phyloP scores from a whole-genome alignment of 2,888 invertebrate genomes.

The Noctua fimbriata region DNA sequence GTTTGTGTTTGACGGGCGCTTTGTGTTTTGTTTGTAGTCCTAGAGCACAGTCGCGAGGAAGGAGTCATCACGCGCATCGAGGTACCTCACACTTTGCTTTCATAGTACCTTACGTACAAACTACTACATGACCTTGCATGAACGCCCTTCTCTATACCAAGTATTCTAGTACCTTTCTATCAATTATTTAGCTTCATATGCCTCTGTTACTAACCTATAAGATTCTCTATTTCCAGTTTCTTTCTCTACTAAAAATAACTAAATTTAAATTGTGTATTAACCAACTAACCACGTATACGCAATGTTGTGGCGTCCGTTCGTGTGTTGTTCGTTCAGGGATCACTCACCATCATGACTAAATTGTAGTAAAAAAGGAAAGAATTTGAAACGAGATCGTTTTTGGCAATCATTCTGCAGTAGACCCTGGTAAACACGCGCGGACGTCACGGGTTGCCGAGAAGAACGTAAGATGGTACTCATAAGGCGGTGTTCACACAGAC shows the following conservation, averaged over 20 bases:
- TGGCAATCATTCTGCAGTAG: slow-evolving; percentile 62
- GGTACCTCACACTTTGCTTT: slow-evolving; percentile 89
- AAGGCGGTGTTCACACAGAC: slow-evolving; percentile 81
- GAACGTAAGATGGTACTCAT: slow-evolving; percentile 89
- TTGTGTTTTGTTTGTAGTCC: slow-evolving; percentile 90
- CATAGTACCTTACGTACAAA: slow-evolving; percentile 71
- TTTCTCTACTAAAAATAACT: slow-evolving; percentile 54
- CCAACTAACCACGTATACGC: slow-evolving; percentile 72
- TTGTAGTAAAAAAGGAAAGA: slow-evolving; percentile 27
- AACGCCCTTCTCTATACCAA: slow-evolving; percentile 45
- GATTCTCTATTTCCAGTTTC: slow-evolving; percentile 42
- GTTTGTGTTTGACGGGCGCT: slow-evolving; percentile 89
- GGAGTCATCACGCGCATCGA: slow-evolving; percentile 90
- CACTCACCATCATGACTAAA: slow-evolving; percentile 62
- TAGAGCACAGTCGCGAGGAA: slow-evolving; percentile 91
- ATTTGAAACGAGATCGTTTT: slow-evolving; percentile 43
- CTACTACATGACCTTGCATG: slow-evolving; percentile 61
- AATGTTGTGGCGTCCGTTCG: slow-evolving; percentile 89
- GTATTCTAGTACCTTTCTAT: slow-evolving; percentile 50
- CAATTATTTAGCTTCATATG: slow-evolving; percentile 64
- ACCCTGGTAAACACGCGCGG: slow-evolving; percentile 78
- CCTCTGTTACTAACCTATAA: slow-evolving; percentile 52
- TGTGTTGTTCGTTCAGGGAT: slow-evolving; percentile 77
- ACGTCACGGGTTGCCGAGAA: slow-evolving; percentile 86
- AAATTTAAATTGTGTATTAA: slow-evolving; percentile 63